phyloP scores from a whole-genome alignment of 2,797 vertebrate genomes.

The Cheirogaleus major region DNA sequence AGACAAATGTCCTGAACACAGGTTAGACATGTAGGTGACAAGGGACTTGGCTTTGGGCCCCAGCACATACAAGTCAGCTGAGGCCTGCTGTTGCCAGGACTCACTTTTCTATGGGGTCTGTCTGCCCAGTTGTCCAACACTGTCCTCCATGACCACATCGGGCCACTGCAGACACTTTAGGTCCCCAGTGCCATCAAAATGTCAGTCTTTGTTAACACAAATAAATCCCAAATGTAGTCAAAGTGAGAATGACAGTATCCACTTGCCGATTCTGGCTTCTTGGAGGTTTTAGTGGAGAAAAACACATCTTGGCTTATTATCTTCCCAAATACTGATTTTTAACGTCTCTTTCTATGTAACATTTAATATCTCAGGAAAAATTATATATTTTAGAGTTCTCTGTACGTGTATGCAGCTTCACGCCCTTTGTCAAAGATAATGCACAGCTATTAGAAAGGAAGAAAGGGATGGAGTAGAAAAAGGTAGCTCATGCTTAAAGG shows the following conservation, averaged over 20 bases:
- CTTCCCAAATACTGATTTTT: not conserved
- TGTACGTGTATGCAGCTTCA: rapidly evolving
- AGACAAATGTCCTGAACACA: not conserved
- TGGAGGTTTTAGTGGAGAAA: not conserved
- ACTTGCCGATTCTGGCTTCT: not conserved
- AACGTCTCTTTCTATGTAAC: not conserved
- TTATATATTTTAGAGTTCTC: not conserved
- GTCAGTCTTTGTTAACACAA: not conserved
- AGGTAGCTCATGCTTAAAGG: not conserved
- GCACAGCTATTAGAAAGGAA: not conserved
- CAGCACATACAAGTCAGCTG: not conserved
- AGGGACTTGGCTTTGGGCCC: not conserved
- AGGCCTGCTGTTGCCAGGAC: not conserved
- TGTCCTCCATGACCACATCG: not conserved
- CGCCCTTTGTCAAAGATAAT: not conserved
- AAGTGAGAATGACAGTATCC: not conserved
- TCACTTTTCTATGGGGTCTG: not conserved
- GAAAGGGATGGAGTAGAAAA: not conserved
- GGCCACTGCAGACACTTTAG: not conserved
- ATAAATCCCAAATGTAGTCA: not conserved
- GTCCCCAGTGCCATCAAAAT: not conserved
- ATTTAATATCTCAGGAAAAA: not conserved
- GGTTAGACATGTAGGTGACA: not conserved
- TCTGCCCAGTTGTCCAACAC: not conserved
- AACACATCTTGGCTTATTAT: not conserved